These are phyloP conservation scores for Scaeva pyrastri DNA, from an alignment of 2,888 invertebrate genomes.

Conservation along the genomic window DNA sequence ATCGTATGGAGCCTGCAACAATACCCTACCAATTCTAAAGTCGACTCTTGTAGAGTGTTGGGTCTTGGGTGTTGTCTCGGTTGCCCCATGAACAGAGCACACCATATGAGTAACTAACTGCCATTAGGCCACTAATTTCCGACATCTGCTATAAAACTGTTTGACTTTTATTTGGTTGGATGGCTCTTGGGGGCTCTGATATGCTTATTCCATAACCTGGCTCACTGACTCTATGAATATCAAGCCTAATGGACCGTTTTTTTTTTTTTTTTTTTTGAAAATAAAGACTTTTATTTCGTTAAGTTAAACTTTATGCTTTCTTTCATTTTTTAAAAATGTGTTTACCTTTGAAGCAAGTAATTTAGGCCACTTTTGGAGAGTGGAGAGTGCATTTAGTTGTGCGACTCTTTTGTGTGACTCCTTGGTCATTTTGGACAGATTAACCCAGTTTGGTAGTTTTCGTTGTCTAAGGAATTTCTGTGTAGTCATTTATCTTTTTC, in stretches of 20 bases:
- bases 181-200: conserved; percentile 5
- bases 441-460: conserved; percentile 51
- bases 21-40: too few species aligned
- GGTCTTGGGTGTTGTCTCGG: conserved; percentile 54
- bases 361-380: conserved; percentile 24
- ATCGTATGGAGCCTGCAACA: neutral
- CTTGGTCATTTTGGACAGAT: conserved; percentile 60
- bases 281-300: conserved; percentile 13
- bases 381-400: conserved; percentile 5
- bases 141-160: conserved; percentile 56
- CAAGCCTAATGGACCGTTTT: conserved; percentile 31
- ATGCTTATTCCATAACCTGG: neutral
- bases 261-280: too few species aligned
- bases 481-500: conserved; percentile 9
- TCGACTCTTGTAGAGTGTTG: too few species aligned
- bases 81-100: conserved; percentile 44
- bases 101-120: conserved; percentile 45
- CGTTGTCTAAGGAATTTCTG: conserved; percentile 4
- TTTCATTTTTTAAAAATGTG: neutral
- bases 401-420: neutral
- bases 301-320: conserved; percentile 12
- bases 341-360: conserved; percentile 5
- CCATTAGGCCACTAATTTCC: conserved; percentile 57
- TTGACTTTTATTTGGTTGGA: conserved; percentile 26
- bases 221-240: neutral